phyloP scores from a whole-genome alignment of 1,140 invertebrate genomes.

The Hirudo medicinalis region DNA sequence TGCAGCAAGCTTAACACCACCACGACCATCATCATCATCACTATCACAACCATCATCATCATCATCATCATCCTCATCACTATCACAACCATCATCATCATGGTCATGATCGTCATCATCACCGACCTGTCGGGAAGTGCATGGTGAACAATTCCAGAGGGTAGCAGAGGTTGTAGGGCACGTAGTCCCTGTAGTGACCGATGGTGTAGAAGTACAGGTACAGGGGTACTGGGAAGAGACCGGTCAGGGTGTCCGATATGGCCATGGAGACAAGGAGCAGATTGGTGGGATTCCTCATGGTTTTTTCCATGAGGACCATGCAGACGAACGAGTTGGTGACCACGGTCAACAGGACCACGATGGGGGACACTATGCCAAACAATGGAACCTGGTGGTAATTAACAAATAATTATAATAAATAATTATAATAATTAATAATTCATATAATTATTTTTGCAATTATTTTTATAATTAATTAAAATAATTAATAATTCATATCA shows the following conservation, averaged over 20 bases:
- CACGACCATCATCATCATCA: background rate
- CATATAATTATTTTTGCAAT: no score
- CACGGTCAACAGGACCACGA: slow-evolving; percentile 65
- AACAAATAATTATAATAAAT: no score
- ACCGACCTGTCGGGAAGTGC: background rate
- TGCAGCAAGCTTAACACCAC: background rate
- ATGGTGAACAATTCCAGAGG: background rate
- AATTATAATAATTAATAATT: no score
- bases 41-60: background rate
- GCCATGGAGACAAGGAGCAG: slow-evolving; percentile 62
- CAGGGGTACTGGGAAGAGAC: slow-evolving; percentile 63
- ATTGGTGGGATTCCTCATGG: slow-evolving; percentile 53
- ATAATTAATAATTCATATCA: no score
- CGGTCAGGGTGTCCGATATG: slow-evolving; percentile 71
- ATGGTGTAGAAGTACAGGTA: background rate
- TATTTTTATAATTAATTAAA: no score
- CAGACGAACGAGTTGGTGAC: slow-evolving; percentile 70
- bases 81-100: background rate
- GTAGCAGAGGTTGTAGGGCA: background rate
- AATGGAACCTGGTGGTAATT: no score
- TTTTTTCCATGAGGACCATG: slow-evolving; percentile 50
- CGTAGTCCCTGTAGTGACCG: background rate
- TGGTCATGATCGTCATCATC: background rate
- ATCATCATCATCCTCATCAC: background rate
- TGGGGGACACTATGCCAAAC: slow-evolving; percentile 40